Percentiles rank a stretch among this genome's conserved stretches.
Conservation (phyloP, 2,888 invertebrate genomes). For the Rhagonycha lutea region DNA sequence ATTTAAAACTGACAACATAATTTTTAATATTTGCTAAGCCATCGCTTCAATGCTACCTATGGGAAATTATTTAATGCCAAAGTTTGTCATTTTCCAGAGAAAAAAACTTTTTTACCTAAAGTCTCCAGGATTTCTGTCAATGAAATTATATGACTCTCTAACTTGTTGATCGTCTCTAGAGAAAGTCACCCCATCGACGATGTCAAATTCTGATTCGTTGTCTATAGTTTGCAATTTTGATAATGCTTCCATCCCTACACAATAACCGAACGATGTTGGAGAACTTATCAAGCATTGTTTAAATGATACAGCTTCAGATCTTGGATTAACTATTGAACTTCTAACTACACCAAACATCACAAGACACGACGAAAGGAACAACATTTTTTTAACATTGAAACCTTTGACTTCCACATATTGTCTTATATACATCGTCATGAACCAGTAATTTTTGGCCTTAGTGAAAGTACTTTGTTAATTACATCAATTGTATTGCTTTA, state of each 20-base stretch:
- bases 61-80: neutral
- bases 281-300: conserved; percentile 56
- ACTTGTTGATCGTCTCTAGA: conserved; percentile 68
- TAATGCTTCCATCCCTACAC: conserved; percentile 72
- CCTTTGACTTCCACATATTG: neutral
- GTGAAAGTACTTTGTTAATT: conserved; percentile 24
- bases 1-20: conserved; percentile 1
- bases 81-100: neutral
- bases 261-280: conserved; percentile 60
- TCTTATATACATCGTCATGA: conserved; percentile 26
- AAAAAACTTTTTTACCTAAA: conserved; percentile 60
- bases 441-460: conserved; percentile 19
- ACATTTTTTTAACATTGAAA: conserved; percentile 21
- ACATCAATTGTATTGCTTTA: neutral
- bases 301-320: conserved; percentile 40
- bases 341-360: neutral
- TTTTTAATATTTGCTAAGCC: conserved; percentile 5
- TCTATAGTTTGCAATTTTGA: conserved; percentile 68
- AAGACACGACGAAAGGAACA: neutral
- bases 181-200: conserved; percentile 67
- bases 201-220: conserved; percentile 67
- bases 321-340: neutral
- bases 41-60: neutral
- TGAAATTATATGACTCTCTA: conserved; percentile 67
- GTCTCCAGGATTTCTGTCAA: conserved; percentile 76